Percentiles rank a stretch among this genome's conserved stretches.
These are phyloP conservation scores for Papilio helenus DNA, from an alignment of 1,140 invertebrate genomes.

Conservation along the genomic window DNA sequence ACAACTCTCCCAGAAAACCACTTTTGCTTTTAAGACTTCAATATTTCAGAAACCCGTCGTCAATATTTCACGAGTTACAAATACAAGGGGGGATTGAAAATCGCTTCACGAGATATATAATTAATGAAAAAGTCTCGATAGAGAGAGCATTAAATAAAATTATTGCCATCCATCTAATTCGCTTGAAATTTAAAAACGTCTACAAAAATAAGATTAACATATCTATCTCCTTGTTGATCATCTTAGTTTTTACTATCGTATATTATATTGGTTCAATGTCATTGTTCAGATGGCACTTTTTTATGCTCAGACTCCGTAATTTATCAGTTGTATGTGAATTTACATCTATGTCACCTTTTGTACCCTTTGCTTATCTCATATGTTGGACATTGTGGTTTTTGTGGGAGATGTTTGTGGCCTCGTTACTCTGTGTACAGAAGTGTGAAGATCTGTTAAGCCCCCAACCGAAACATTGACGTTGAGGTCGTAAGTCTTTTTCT, in stretches of 20 bases:
- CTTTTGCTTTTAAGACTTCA: constrained; percentile 62
- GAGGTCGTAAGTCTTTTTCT: not conserved
- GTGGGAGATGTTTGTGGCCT: not conserved
- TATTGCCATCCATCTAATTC: not conserved
- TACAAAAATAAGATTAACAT: not conserved
- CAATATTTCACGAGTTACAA: constrained; percentile 58
- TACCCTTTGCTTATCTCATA: not conserved
- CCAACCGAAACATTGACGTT: not conserved
- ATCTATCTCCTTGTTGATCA: not conserved
- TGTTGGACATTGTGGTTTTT: not conserved
- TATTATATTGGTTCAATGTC: not conserved
- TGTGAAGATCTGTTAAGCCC: not conserved
- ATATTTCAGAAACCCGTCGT: constrained; percentile 58
- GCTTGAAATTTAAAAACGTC: not conserved
- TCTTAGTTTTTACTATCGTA: not conserved
- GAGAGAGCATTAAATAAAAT: not conserved
- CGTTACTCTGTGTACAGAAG: not conserved
- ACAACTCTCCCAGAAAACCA: constrained; percentile 54
- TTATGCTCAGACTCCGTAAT: not conserved
- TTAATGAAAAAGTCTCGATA: constrained; percentile 10
- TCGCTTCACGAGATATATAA: constrained; percentile 26
- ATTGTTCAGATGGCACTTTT: not conserved
- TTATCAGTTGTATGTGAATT: not conserved
- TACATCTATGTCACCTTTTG: not conserved
- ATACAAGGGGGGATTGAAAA: constrained; percentile 40